Base-by-base conservation (phyloP, 2,888 invertebrate genomes). In the Himalopsyche tibetana region DNA sequence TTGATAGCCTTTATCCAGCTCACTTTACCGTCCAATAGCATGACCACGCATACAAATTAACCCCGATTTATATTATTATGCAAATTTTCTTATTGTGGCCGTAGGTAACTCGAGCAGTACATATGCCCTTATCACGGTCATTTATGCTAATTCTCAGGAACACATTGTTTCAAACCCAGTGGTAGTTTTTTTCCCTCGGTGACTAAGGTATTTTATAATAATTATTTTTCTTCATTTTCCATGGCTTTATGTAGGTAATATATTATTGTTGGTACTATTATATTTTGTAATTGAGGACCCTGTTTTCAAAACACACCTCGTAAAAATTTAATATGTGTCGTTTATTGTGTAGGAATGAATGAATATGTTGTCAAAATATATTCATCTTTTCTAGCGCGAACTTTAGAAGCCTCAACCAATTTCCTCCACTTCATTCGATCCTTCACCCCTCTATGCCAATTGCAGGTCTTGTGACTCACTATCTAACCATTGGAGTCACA, bases 31-130 rank as follows among this genome's bases (percentile, higher is more conserved):
- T 63, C 63, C 63, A 79, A 83, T 84, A 82, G 84, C 84, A 90
- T 87, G 87, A 90, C 91, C 91, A 91, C 92, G 92, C 92, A 91
- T 91, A 91, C 91, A 90, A 91, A 92, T 92, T 92, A 92, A 91
- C 91, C 91, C 91, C 91, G 91, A 92, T 92, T 92, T 92, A 92
- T 91, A 91, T 91, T 92, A 91, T 92, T 92, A 92, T 92, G 92
- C 90, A 92, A 92, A 92, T 92, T 88, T 79, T 74, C 86, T 88
- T 86, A 86, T 87, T 85, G 85, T 84, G 84, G 85, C 85, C 84
- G 88, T 83, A 85, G 86, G 86, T 83, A 85, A 82, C 82, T 84
- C 87, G 87, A 74, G 82, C 85, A 85, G 69, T 86, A 82, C 86
- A 55, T 83, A 55, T 84, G 80, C 86, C 81, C 87, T 86, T 88